phyloP scores from a whole-genome alignment of 2,113 vertebrate species.

The Verasper variegatus region DNA sequence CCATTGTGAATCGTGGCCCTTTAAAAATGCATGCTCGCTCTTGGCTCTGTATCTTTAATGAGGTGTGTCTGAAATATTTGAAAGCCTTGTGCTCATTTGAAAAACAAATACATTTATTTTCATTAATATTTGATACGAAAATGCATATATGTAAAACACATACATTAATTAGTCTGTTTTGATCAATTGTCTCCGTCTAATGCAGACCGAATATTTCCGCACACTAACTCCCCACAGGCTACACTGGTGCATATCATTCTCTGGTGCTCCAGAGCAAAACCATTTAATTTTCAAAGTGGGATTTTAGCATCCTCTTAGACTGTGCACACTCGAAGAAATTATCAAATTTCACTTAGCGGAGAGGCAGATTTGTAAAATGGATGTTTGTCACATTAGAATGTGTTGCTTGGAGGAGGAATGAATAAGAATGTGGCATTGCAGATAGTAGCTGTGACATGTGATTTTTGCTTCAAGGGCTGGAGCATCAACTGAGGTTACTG shows the following conservation, averaged over 20 bases:
- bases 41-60: constrained; percentile 80
- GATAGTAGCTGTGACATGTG: constrained; percentile 21
- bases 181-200: constrained; percentile 81
- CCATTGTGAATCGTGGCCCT: constrained; percentile 66
- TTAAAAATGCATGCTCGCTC: constrained; percentile 82
- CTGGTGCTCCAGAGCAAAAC: constrained; percentile 71
- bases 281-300: constrained; percentile 77
- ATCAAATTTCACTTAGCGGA: constrained; percentile 46
- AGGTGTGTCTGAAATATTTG: constrained; percentile 80
- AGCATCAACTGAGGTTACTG: neutral
- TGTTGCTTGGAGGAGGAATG: constrained; percentile 34
- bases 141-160: constrained; percentile 84
- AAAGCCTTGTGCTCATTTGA: constrained; percentile 76
- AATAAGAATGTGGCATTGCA: constrained; percentile 24
- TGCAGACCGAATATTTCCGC: constrained; percentile 66
- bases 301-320: constrained; percentile 68
- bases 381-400: constrained; percentile 44
- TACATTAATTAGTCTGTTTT: constrained; percentile 83
- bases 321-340: constrained; percentile 37
- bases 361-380: constrained; percentile 44
- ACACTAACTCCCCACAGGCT: constrained; percentile 65
- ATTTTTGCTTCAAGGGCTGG: neutral
- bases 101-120: constrained; percentile 82
- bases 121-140: constrained; percentile 82
- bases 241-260: constrained; percentile 72